Evolutionary conservation across 2,888 invertebrate species (phyloP).

Genomic region (Brachylomia viminalis): DNA sequence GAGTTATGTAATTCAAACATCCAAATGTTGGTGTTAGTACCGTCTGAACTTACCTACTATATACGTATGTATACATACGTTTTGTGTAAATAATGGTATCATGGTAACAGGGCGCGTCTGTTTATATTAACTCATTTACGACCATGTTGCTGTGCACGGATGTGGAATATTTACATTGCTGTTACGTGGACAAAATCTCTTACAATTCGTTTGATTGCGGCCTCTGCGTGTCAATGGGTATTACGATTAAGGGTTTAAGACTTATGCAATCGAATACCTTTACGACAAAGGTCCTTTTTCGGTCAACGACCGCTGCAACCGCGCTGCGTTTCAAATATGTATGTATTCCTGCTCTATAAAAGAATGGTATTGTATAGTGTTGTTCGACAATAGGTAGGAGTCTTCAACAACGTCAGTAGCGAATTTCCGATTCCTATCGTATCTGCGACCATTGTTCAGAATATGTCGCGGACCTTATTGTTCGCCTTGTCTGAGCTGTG

Average conservation of each 20-base stretch:
- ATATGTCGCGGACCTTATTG: conserved; percentile 89
- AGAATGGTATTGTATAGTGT: conserved; percentile 72
- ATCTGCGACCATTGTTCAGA: conserved; percentile 88
- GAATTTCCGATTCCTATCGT: conserved; percentile 88
- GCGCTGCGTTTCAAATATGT: conserved; percentile 73
- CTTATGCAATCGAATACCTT: conserved; percentile 65
- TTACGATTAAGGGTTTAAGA: conserved; percentile 40
- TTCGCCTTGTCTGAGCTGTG: conserved; percentile 78
- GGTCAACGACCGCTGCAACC: conserved; percentile 76
- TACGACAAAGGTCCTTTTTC: conserved; percentile 63
- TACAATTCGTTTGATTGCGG: conserved; percentile 66
- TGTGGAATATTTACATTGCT: conserved; percentile 75
- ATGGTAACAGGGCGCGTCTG: conserved; percentile 82
- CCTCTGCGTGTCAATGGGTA: conserved; percentile 47
- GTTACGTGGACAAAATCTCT: conserved; percentile 74
- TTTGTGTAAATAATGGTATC: conserved; percentile 74
- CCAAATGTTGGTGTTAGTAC: conserved; percentile 76
- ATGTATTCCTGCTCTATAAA: conserved; percentile 80
- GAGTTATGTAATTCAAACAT: conserved; percentile 83
- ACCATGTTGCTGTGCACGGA: conserved; percentile 79
- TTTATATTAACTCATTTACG: conserved; percentile 80
- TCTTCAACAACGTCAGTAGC: conserved; percentile 82
- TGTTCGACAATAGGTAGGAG: conserved; percentile 80
- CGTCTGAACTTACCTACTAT: conserved; percentile 72
- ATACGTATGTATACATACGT: conserved; percentile 73